Percentiles rank a stretch among this genome's conserved stretches.
phyloP scores from a whole-genome alignment of 2,888 invertebrate species.

The Lasioglossum lativentre region DNA sequence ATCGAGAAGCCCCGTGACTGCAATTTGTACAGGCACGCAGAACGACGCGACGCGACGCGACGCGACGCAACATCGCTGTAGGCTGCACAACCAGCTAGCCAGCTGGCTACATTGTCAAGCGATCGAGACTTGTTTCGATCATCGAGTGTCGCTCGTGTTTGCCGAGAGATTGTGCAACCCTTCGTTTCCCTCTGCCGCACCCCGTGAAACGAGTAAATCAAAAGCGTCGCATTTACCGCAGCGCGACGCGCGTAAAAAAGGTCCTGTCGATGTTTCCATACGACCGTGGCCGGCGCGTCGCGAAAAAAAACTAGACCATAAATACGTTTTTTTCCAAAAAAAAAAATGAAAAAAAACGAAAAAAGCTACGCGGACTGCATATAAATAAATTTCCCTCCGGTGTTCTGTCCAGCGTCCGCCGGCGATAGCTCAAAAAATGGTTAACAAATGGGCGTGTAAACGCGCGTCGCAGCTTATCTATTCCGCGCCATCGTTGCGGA shows the following conservation, averaged over 20 bases:
- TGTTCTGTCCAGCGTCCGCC: not conserved
- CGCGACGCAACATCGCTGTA: constrained; percentile 12
- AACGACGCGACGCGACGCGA: not conserved
- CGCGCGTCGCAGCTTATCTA: not conserved
- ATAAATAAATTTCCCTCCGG: not conserved
- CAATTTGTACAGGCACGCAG: constrained; percentile 46
- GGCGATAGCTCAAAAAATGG: constrained; percentile 13
- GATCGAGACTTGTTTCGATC: constrained; percentile 39
- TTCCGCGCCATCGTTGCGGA: not conserved
- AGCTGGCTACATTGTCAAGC: constrained; percentile 32
- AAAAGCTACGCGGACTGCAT: not conserved
- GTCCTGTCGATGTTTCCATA: constrained; percentile 23
- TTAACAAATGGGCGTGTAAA: not conserved
- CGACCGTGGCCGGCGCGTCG: constrained; percentile 1
- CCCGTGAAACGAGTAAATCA: constrained; percentile 46
- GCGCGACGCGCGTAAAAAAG: constrained; percentile 28
- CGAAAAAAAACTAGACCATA: constrained; percentile 27
- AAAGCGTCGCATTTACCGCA: constrained; percentile 31
- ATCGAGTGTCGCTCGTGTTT: constrained; percentile 28
- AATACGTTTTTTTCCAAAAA: constrained; percentile 35
- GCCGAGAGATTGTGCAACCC: constrained; percentile 20
- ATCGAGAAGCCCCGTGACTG: constrained; percentile 59
- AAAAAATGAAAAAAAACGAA: not conserved
- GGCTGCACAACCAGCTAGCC: constrained; percentile 11
- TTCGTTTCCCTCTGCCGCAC: not conserved